Evolutionary conservation across 2,113 vertebrate genomes (phyloP).

Genomic region (Carassius carassius): DNA sequence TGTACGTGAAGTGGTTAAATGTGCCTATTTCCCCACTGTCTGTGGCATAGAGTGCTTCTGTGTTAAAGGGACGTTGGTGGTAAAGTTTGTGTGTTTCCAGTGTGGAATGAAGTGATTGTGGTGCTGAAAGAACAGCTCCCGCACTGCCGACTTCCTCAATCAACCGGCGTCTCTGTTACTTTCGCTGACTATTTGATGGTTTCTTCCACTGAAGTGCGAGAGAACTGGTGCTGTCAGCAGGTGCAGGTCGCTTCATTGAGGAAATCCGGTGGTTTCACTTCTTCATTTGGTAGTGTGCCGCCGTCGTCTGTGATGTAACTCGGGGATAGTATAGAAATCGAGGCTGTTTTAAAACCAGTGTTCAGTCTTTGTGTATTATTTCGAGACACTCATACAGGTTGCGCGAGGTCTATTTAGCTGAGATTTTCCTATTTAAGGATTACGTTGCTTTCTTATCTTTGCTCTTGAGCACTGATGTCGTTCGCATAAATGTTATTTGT

Average conservation of each 20-base stretch:
- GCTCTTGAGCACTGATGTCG: background rate
- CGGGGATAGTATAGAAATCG: background rate
- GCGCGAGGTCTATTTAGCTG: background rate
- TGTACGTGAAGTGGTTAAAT: background rate
- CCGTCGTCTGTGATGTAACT: background rate
- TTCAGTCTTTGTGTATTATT: background rate
- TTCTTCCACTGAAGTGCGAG: constrained; percentile 7
- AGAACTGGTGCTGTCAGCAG: background rate
- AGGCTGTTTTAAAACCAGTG: background rate
- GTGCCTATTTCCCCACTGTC: background rate
- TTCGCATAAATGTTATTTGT: background rate
- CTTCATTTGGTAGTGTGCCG: background rate
- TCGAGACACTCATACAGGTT: constrained; percentile 36
- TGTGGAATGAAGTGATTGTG: constrained; percentile 40
- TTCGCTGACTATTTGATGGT: constrained; percentile 7
- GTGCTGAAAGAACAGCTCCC: constrained; percentile 76
- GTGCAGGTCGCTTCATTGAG: constrained; percentile 1
- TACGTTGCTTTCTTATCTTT: background rate
- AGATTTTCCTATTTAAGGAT: background rate
- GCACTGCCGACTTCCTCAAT: background rate
- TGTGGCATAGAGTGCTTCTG: background rate
- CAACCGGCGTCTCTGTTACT: background rate
- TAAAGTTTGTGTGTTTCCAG: constrained; percentile 49
- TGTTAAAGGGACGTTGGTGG: constrained; percentile 5
- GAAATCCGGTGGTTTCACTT: constrained; percentile 18